Base-by-base conservation (phyloP, 2,888 invertebrate genomes). In the Eupithecia insigniata region DNA sequence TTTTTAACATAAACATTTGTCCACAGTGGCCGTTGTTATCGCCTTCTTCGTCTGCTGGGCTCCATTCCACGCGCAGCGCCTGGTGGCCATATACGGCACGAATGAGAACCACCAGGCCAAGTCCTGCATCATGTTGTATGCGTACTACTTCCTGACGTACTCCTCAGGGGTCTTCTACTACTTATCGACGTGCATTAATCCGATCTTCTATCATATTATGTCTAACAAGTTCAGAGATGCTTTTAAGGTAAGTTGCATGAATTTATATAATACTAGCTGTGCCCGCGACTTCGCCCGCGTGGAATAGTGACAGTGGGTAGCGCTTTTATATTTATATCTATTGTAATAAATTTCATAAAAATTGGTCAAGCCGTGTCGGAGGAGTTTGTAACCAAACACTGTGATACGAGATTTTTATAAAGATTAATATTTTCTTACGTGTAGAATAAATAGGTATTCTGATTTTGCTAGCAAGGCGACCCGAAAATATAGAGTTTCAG, bases 201-300 rank as follows among this genome's bases (percentile, higher is more conserved):
- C 99, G 0, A 95, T 99, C 76, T 95, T 99, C 55, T 99, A 99
- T 92, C 97, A 98, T 90, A 97, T 98, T 70, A 98, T 99, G 98
- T 98, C 98, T 14, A 96, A 98, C 88, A 98, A 98, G 89, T 99
- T 98, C 87, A 95, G 98, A 65, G 97, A 97, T 79, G 99, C 99
- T 64, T 99, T 99, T 91, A 98, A 97, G 96, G 98, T 98, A 92
- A 88, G 68, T 22, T 2, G n/a, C 46, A 39, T 18, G 22, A 51
- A 51, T 10, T 51, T 51, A n/a, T n/a, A n/a, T n/a, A n/a, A n/a
- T n/a, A n/a, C n/a, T n/a, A n/a, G n/a, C n/a, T n/a, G n/a, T n/a
- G n/a, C n/a, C n/a, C n/a, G n/a, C n/a, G n/a, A n/a, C n/a, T n/a
- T n/a, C n/a, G n/a, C n/a, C n/a, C n/a, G n/a, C n/a, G n/a, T n/a